These are phyloP conservation scores for Colinus virginianus DNA, from an alignment of 2,113 vertebrate genomes.

Conservation along the genomic window DNA sequence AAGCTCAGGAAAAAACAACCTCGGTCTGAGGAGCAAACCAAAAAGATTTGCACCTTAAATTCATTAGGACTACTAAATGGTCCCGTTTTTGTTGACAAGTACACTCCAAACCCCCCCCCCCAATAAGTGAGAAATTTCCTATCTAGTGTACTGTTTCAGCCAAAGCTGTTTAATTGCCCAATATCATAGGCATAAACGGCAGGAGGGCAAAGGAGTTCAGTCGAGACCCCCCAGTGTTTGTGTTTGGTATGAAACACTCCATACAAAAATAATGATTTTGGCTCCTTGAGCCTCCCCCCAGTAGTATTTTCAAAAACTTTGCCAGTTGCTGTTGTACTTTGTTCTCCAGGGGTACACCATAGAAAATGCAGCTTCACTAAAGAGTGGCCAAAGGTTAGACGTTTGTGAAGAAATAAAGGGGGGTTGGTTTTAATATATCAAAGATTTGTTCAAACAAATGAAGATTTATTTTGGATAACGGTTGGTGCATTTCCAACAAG, in stretches of 20 bases:
- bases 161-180: constrained; percentile 68
- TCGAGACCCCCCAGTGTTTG: constrained; percentile 66
- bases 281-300: constrained; percentile 51
- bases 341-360: constrained; percentile 37
- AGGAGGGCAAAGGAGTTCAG: constrained; percentile 67
- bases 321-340: constrained; percentile 64
- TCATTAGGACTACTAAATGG: constrained; percentile 22
- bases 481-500: neutral
- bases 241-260: constrained; percentile 72
- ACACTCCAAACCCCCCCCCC: neutral
- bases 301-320: constrained; percentile 63
- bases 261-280: constrained; percentile 77
- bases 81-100: constrained; percentile 43
- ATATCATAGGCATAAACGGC: constrained; percentile 60
- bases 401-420: neutral
- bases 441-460: neutral
- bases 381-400: constrained; percentile 45
- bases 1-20: neutral
- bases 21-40: neutral
- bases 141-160: constrained; percentile 24
- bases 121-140: constrained; percentile 55
- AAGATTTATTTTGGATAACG: neutral
- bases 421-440: neutral
- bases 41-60: constrained; percentile 12
- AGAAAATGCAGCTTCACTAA: constrained; percentile 55